Conservation (phyloP, 2,113 vertebrate species). For the Tyrannus savana region DNA sequence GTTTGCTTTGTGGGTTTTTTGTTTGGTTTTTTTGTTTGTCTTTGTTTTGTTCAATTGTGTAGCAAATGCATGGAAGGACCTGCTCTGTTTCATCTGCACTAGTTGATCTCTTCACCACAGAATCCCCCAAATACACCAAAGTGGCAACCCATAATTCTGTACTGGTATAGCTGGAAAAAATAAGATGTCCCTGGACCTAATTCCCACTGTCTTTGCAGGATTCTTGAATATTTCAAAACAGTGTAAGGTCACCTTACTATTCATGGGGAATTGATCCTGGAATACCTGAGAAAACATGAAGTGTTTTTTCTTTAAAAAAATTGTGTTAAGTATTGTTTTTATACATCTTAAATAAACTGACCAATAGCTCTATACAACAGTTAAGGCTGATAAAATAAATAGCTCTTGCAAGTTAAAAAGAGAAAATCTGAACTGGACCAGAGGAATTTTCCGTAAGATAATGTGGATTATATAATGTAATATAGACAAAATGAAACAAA, state of each 20-base stretch:
- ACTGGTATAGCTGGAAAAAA: not conserved
- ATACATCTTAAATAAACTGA: not conserved
- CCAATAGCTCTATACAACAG: not conserved
- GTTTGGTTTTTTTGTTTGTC: not conserved
- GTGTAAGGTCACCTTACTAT: not conserved
- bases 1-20: no score
- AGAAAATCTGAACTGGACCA: not conserved
- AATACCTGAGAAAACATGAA: not conserved
- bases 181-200: not conserved
- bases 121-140: not conserved
- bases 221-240: not conserved
- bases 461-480: not conserved
- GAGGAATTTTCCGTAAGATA: not conserved
- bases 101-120: not conserved
- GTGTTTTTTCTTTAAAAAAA: not conserved
- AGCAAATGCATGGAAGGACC: not conserved
- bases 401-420: not conserved
- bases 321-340: not conserved
- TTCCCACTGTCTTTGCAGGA: not conserved
- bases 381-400: not conserved
- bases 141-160: not conserved
- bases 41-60: not conserved
- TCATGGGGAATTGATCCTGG: accelerated
- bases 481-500: not conserved
- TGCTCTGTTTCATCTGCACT: not conserved